Base-by-base conservation (phyloP, 2,113 vertebrate genomes). In the Myiagra hebetior region DNA sequence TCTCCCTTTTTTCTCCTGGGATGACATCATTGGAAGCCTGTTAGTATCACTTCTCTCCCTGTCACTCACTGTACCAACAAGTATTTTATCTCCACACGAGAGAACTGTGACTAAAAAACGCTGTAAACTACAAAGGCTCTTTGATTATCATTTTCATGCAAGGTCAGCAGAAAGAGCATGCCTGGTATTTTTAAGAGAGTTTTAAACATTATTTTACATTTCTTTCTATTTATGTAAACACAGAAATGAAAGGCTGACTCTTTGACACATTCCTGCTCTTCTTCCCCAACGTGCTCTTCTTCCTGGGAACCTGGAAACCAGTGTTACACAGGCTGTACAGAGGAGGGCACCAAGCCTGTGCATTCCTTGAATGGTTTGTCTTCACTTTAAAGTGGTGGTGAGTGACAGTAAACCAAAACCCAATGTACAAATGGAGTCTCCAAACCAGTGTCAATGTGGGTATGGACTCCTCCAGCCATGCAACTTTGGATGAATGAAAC, bases 111-210 rank as follows among this genome's bases (percentile, higher is more conserved):
- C 64, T 63, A 28, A 50, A 90, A 90, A 63, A 44, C 42, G 27
- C 59, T 84, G 44, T 82, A 85, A 94, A 88, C 59, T 90, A 91
- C 82, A 94, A 95, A 85, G 82, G 23, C 47, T 87, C 74, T 96
- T 95, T 85, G 89, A 93, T 91, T 77, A 47, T 55, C 7, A 74
- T 80, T 90, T 96, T 96, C 47, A 42, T 79, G 82, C 90, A 88
- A 93, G 70, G 87, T 87, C 93, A 96, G 87, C 89, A 95, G 64
- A 85, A 94, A 83, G 22, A 91, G 31, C 46, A 56, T 7, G 62
- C 16, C 55, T 93, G 64, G 42, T 90, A 83, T 85, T 94, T 95
- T 65, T 28, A 91, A 76, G 35, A 79, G 74, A n/a, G 41, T 41
- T 94, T 90, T 64, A 83, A 91, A 68, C 26, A 52, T 62, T 55